Conservation (phyloP, 2,888 invertebrate genomes). For the Scotopteryx bipunctaria region DNA sequence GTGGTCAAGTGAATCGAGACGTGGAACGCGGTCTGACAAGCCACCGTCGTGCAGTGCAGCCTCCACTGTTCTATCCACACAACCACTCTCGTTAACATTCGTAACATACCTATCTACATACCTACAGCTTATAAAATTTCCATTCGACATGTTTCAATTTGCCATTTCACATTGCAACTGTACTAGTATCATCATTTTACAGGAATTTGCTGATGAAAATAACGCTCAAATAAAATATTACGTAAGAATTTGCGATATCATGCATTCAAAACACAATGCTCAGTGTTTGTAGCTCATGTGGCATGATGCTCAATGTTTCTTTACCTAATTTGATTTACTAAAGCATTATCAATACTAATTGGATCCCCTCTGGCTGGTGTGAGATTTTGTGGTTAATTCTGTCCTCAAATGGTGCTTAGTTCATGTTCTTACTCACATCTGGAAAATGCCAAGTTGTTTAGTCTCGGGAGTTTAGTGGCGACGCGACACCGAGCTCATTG, state of each 20-base stretch:
- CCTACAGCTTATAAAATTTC: conserved; percentile 5
- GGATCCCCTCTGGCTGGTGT: too few relatives aligned
- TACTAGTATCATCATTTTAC: conserved; percentile 50
- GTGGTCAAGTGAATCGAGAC: conserved; percentile 59
- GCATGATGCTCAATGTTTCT: background rate
- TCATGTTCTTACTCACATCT: conserved; percentile 52
- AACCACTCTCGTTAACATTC: conserved; percentile 17
- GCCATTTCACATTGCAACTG: conserved; percentile 17
- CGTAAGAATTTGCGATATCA: conserved; percentile 58
- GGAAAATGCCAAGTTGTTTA: conserved; percentile 64
- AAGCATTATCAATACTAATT: too few relatives aligned
- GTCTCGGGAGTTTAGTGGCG: conserved; percentile 61
- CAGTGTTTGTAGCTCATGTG: too few relatives aligned
- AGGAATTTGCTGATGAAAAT: conserved; percentile 62
- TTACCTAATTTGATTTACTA: too few relatives aligned
- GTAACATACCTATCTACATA: too few relatives aligned
- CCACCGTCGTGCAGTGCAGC: conserved; percentile 45
- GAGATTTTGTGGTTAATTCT: background rate
- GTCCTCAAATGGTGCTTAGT: background rate
- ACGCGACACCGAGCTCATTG: conserved; percentile 74
- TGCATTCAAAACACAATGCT: conserved; percentile 64
- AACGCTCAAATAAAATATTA: conserved; percentile 44
- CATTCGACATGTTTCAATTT: conserved; percentile 10
- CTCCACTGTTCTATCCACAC: conserved; percentile 24
- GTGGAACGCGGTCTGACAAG: conserved; percentile 43